A percentile compares a stretch with the other conserved stretches of the same genome.
These are phyloP conservation scores for Pangasianodon hypophthalmus DNA, from an alignment of 2,113 vertebrate species.

Conservation along the genomic window DNA sequence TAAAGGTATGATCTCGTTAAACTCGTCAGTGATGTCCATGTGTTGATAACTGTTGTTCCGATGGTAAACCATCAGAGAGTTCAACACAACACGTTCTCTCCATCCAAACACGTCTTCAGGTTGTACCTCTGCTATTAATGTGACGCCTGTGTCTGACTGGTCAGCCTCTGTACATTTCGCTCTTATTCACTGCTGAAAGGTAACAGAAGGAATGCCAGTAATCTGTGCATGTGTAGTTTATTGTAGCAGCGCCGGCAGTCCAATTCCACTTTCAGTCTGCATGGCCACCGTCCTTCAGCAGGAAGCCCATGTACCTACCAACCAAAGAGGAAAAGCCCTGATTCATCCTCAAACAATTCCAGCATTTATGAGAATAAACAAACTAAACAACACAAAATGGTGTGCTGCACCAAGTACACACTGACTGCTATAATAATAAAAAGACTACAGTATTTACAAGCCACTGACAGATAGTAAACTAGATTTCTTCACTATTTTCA, in stretches of 20 bases:
- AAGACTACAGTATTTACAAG: not conserved
- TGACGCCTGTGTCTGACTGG: not conserved
- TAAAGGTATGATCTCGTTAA: not conserved
- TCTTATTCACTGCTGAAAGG: not conserved
- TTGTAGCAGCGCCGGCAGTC: not conserved
- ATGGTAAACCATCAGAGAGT: not conserved
- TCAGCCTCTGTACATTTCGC: not conserved
- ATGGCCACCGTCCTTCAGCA: slow-evolving; percentile 67
- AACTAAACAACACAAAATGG: not conserved
- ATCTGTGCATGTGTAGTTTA: not conserved
- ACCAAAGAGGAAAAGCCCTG: not conserved
- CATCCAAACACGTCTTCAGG: not conserved
- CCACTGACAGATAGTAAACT: not conserved
- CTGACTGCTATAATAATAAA: not conserved
- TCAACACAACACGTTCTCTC: not conserved
- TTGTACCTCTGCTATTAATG: not conserved
- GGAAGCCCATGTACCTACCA: slow-evolving; percentile 82
- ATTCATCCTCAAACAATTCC: not conserved
- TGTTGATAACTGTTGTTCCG: not conserved
- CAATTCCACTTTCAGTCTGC: slow-evolving; percentile 33
- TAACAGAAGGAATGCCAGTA: not conserved
- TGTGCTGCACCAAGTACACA: not conserved
- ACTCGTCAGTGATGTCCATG: not conserved
- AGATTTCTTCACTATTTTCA: not conserved
- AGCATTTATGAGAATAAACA: not conserved